Evolutionary conservation across 2,113 vertebrate species (phyloP).

Genomic region (Melanerpes aurifrons): DNA sequence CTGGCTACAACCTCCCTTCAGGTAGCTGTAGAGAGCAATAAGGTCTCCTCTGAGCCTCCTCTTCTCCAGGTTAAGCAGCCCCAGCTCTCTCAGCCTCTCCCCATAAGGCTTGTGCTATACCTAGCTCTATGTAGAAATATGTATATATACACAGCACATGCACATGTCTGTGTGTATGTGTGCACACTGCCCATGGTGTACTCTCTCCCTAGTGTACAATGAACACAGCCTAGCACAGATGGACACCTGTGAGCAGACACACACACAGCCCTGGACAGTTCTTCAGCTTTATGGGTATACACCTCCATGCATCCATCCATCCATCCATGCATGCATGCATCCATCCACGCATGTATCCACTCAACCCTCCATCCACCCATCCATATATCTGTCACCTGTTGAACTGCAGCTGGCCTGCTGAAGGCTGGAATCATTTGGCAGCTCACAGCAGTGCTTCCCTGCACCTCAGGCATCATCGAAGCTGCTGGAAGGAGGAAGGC

Average conservation of each 20-base stretch:
- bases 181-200: neutral
- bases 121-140: neutral
- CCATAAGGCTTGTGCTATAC: no score
- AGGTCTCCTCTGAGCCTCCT: no score
- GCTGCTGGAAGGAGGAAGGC: neutral
- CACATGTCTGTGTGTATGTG: neutral
- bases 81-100: no score
- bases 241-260: neutral
- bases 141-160: neutral
- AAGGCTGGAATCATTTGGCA: neutral
- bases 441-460: neutral
- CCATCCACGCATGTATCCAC: accelerated
- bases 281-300: accelerated
- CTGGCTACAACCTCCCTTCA: no score
- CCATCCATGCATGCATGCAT: accelerated
- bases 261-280: neutral
- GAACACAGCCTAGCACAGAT: neutral
- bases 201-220: no score
- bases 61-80: no score
- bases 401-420: neutral
- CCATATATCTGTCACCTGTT: accelerated
- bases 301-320: no score
- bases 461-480: neutral
- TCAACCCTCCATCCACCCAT: accelerated
- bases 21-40: no score